Conservation (phyloP, 2,797 vertebrate species). For the Staurois parvus region DNA sequence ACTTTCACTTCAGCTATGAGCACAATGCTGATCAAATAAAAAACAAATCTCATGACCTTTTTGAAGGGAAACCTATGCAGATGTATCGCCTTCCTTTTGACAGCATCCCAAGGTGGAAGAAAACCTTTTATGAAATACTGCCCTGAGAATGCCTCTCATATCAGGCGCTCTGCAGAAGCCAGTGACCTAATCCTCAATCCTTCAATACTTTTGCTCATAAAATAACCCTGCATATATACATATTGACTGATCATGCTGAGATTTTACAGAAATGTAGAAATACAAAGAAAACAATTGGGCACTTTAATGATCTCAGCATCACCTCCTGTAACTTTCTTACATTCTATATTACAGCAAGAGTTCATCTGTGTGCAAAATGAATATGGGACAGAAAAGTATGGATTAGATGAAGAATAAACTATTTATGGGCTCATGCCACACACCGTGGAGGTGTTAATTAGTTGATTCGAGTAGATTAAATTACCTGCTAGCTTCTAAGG, state of each 20-base stretch:
- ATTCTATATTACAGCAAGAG: not conserved
- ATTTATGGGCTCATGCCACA: too few relatives aligned
- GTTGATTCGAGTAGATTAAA: too few relatives aligned
- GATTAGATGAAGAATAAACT: too few relatives aligned
- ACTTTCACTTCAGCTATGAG: conserved; percentile 17
- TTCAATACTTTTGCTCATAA: conserved; percentile 19
- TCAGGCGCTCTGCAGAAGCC: conserved; percentile 32
- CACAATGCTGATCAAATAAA: conserved; percentile 5
- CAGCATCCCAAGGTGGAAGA: conserved; percentile 42
- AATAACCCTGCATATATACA: conserved; percentile 4
- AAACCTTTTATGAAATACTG: conserved; percentile 47
- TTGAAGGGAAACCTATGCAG: conserved; percentile 6
- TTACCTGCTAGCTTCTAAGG: too few relatives aligned
- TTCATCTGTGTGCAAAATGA: not conserved
- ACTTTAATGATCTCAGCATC: not conserved
- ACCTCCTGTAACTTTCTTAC: not conserved
- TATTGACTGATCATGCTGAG: not conserved
- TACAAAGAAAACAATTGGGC: not conserved
- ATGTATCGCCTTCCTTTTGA: conserved; percentile 25
- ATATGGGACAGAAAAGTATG: too few relatives aligned
- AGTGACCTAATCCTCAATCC: conserved; percentile 34
- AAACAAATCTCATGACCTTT: conserved; percentile 49
- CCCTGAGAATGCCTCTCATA: conserved; percentile 35
- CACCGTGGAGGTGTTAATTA: too few relatives aligned
- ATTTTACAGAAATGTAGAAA: not conserved